Base-by-base conservation (phyloP, 2,113 vertebrate species). In the Prunella fulvescens region DNA sequence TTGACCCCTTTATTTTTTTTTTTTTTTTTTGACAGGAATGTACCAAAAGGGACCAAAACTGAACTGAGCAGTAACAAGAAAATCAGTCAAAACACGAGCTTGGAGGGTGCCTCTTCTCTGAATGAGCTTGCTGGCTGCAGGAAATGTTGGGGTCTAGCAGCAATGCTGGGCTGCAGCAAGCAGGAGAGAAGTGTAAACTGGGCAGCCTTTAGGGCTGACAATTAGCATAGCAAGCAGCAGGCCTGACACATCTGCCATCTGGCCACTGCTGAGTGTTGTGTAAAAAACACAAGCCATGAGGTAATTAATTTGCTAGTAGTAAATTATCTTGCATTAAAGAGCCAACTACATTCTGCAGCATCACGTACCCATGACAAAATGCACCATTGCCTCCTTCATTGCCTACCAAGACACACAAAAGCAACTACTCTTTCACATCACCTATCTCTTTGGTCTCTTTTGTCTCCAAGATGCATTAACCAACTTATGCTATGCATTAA, bases 231-330 rank as follows among this genome's bases (percentile, higher is more conserved):
- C 33, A 18, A 95, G 58, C 89, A 89, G 87, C 87, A 62, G 78
- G 54, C 58, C 62, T 31, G 48, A 64, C 86, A 85, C 81, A 95
- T 79, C 78, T 66, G 87, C 87, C 92, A 95, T 82, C 90, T 90
- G 94, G 81, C 70, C 58, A 42, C 90, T 19, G 45, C 39, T 35
- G 88, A 80, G n/a, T 13, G 29, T 9, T 57, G n/a, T 9, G 65
- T 22, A 45, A 65, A 92, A 94, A 81, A 23, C 0, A 0, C 23
- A 67, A 79, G 35, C 51, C 58, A 31, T 1, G 19, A 82, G 62
- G 54, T 87, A 90, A 85, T 89, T 47, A 39, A 81, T 90, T 95
- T 77, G n/a, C 40, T 44, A 23, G 62, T 25, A 39, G 87, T 39
- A 70, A 86, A 90, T 80, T 23, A 14, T 19, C 12, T 60, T 71